A percentile compares a stretch with the other conserved stretches of the same genome.
Conservation (phyloP, 2,797 vertebrate species). For the Lithobates sylvaticus region DNA sequence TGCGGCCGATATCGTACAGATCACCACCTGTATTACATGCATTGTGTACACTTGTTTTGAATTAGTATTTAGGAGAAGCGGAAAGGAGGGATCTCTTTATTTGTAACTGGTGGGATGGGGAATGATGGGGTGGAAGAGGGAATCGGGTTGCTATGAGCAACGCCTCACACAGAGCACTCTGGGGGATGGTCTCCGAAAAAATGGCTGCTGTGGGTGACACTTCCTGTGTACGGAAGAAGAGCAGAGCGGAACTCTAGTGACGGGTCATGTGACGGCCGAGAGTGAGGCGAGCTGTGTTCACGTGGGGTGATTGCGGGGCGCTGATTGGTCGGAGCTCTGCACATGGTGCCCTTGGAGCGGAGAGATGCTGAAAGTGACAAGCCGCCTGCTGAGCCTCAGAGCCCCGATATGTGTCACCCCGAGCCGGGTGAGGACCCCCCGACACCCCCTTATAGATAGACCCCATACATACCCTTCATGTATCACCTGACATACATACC, state of each 20-base stretch:
- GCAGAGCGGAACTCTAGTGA: too few species aligned
- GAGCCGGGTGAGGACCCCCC: slow-evolving; percentile 32
- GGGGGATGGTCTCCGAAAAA: background rate
- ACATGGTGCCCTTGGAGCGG: slow-evolving; percentile 33
- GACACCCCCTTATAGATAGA: background rate
- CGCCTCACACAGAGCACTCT: background rate
- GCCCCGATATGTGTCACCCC: slow-evolving; percentile 9
- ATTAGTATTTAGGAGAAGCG: too few species aligned
- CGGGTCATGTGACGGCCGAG: too few species aligned
- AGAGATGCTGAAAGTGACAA: slow-evolving; percentile 24
- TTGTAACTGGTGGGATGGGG: too few species aligned
- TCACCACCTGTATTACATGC: too few species aligned
- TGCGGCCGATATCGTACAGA: too few species aligned
- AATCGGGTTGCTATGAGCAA: too few species aligned
- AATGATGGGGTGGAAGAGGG: too few species aligned
- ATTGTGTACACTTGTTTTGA: too few species aligned
- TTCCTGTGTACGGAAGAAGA: too few species aligned
- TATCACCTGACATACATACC: too few species aligned
- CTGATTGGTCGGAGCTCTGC: slow-evolving; percentile 20
- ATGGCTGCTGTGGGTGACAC: background rate
- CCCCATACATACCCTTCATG: background rate
- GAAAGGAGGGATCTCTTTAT: too few species aligned
- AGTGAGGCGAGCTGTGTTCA: background rate
- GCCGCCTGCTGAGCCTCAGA: slow-evolving; percentile 17
- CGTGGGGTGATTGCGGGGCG: background rate